Base-by-base conservation (phyloP, 2,113 vertebrate genomes). In the Peromyscus polionotus region DNA sequence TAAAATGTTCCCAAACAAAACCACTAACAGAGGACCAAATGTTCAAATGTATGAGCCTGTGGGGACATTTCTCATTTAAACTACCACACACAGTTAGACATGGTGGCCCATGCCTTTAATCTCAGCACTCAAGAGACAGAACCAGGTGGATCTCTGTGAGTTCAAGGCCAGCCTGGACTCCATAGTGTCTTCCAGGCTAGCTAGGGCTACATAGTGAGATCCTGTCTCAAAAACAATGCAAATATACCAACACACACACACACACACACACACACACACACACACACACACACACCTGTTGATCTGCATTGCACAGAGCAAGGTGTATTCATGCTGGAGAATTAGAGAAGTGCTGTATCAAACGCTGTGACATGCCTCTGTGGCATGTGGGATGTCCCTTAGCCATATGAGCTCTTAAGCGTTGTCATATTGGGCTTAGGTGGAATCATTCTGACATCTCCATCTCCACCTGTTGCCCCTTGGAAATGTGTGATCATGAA, bases 401-500 rank as follows among this genome's bases (percentile, higher is more conserved):
- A 83, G 54, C 24, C 77, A 1, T 3, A 20, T 22, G 24, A 57
- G 31, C 79, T 89, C 48, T 81, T 45, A 26, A n/a, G 13, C 54
- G 79, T 94, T 68, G 8, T 48, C 72, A 3, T 48, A 26, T 67
- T 76, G 51, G 72, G 39, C 83, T 94, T 95, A 67, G n/a, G 45
- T 83, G 42, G 67, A 20, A 9, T 3, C 65, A 68, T 73, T 97
- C 17, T 90, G 83, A 94, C 19, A 76, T 67, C 17, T 97, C 54
- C 67, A 61, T 57, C 31, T 65, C 36, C 83, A 28, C 39, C 45
- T 26, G n/a, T 39, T 13, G 33, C 24, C n/a, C 33, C 45, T 92
- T 54, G 28, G 45, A 92, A 94, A 94, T 87, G 83, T 19, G 33
- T 93, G 36, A 63, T 59, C 42, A 72, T 39, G 70, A 77, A 97